Evolutionary conservation across 2,797 vertebrate genomes (phyloP).

Genomic region (Sitta carolinensis): DNA sequence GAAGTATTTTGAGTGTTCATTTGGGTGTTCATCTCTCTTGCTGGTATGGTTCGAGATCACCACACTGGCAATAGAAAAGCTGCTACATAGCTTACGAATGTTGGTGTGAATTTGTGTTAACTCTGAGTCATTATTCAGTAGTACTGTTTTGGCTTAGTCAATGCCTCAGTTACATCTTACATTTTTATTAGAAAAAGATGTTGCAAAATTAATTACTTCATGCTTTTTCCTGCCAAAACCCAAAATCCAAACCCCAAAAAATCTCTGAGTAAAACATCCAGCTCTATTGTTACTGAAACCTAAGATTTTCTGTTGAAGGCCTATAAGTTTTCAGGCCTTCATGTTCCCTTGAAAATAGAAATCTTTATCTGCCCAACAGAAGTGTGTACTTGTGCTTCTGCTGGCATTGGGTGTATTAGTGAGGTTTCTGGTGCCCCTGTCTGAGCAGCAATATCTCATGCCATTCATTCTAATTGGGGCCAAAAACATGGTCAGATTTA

Average conservation of each 20-base stretch:
- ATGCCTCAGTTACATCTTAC: neutral
- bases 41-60: neutral
- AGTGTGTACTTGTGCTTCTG: neutral
- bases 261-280: neutral
- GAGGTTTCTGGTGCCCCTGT: neutral
- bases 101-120: neutral
- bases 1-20: neutral
- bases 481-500: neutral
- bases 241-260: neutral
- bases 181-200: neutral
- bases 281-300: neutral
- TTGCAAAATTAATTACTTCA: neutral
- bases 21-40: too few relatives aligned
- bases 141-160: neutral
- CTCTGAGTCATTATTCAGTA: neutral
- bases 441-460: accelerated
- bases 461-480: neutral
- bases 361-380: neutral
- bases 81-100: neutral
- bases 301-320: neutral
- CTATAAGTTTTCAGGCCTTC: neutral
- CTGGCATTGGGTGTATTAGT: neutral
- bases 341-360: neutral
- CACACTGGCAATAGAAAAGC: neutral
- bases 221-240: neutral